phyloP scores from a whole-genome alignment of 2,888 invertebrate species.

The Tupiocoris notatus region DNA sequence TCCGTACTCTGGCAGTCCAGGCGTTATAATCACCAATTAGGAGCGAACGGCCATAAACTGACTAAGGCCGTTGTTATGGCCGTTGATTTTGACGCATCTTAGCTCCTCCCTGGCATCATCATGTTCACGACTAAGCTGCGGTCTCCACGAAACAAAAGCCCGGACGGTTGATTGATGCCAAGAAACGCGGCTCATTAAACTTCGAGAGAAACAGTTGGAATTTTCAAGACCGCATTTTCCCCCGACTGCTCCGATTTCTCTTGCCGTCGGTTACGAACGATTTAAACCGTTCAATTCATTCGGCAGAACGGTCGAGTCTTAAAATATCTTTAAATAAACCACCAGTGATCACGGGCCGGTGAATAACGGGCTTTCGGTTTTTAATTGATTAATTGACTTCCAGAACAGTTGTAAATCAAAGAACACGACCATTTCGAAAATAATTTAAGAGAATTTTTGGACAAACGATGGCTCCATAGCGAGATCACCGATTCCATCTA shows the following conservation, averaged over 20 bases:
- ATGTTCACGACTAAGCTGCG: background rate
- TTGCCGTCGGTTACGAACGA: background rate
- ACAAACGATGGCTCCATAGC: too few species aligned
- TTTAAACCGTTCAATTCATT: background rate
- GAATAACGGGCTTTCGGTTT: too few species aligned
- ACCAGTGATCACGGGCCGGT: too few species aligned
- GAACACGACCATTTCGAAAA: too few species aligned
- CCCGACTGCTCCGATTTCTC: background rate
- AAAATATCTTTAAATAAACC: too few species aligned
- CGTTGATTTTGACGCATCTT: constrained; percentile 14
- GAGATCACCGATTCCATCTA: too few species aligned
- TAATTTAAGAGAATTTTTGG: too few species aligned
- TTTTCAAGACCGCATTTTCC: background rate
- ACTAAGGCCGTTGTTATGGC: background rate
- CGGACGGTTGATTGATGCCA: constrained; percentile 17
- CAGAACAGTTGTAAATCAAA: too few species aligned
- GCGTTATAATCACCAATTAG: background rate
- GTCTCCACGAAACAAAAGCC: constrained; percentile 11
- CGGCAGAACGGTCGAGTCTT: too few species aligned
- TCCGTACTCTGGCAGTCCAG: background rate
- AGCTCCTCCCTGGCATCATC: constrained; percentile 1
- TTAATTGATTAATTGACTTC: too few species aligned
- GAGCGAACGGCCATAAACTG: background rate
- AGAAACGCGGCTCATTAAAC: constrained; percentile 15
- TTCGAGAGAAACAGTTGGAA: background rate